Evolutionary conservation across 1,140 invertebrate genomes (phyloP), one percentile per base, ranked within the genome.

Genomic region (Bombyx mandarina): DNA sequence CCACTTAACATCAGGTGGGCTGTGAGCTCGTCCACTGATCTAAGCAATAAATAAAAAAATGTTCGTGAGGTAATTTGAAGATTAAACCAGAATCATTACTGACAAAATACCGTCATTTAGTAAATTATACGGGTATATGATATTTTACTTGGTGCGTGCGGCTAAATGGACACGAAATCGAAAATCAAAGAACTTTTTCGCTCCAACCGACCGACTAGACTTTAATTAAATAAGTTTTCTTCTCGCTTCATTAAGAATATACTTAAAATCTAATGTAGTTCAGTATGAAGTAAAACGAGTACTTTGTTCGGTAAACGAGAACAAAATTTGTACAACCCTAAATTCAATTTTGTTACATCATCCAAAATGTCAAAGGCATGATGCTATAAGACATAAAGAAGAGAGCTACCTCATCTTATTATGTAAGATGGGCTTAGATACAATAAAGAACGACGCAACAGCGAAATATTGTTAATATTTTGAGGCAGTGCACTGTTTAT

Each of bases 401-500:
- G 26, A 35, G 26, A 35, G 26, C 26, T 35, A 35, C 26, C 26
- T 35, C 26, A 35, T 8, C 8, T 51, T 9, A 10, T 12, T 49
- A 49, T 49, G n/a, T 35, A 51, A 35, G 42, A 51, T 22, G 7
- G 6, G 26, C 26, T 51, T 5, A 7, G n/a, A n/a, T 60, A 8
- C 45, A 47, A 45, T 50, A 42, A 12, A 12, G 12, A 49, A 48
- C n/a, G 43, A 45, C 18, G 43, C 57, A 53, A 53, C 35, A 53
- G 47, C n/a, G 18, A 52, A 51, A 46, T 62, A 58, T 71, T 58
- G 56, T 47, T 75, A 67, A 70, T 65, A 66, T 60, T 53, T 56
- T 52, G 48, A 60, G 57, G 58, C 53, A 62, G 9, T 67, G 63
- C 63, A 67, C 49, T 48, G 52, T 58, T 66, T 63, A 66, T 76